phyloP scores from a whole-genome alignment of 2,888 invertebrate species.

The Epistrophella euchroma region DNA sequence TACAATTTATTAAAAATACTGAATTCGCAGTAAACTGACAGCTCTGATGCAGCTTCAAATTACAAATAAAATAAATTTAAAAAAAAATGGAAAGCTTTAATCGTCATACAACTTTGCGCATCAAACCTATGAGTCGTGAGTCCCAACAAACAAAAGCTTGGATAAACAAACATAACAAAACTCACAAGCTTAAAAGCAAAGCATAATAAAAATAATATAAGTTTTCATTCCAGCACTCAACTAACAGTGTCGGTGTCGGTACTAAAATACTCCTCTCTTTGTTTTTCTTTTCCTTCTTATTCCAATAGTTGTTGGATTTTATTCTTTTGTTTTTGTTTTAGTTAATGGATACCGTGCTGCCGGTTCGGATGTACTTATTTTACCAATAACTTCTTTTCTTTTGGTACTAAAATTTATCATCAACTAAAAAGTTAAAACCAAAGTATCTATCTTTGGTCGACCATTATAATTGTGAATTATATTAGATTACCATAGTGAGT shows the following conservation, averaged over 20 bases:
- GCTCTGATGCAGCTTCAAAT: neutral
- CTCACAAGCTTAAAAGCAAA: conserved; percentile 10
- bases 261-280: conserved; percentile 22
- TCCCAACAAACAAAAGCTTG: conserved; percentile 56
- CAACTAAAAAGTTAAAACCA: neutral
- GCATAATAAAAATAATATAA: neutral
- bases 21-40: neutral
- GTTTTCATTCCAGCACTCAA: conserved; percentile 51
- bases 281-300: conserved; percentile 7
- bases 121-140: neutral
- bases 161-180: conserved; percentile 26
- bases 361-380: conserved; percentile 69
- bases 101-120: conserved; percentile 23
- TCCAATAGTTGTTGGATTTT: conserved; percentile 9
- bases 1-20: neutral
- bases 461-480: neutral
- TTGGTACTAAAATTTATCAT: neutral
- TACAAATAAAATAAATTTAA: too few species aligned
- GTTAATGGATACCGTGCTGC: conserved; percentile 72
- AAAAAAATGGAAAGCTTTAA: neutral
- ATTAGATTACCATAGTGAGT: conserved; percentile 65
- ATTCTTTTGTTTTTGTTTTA: conserved; percentile 72
- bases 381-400: neutral
- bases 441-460: conserved; percentile 17
- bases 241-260: too few species aligned